A percentile compares a stretch with the other conserved stretches of the same genome.
These are phyloP conservation scores for Tichodroma muraria DNA, from an alignment of 2,113 vertebrate species.

Conservation along the genomic window DNA sequence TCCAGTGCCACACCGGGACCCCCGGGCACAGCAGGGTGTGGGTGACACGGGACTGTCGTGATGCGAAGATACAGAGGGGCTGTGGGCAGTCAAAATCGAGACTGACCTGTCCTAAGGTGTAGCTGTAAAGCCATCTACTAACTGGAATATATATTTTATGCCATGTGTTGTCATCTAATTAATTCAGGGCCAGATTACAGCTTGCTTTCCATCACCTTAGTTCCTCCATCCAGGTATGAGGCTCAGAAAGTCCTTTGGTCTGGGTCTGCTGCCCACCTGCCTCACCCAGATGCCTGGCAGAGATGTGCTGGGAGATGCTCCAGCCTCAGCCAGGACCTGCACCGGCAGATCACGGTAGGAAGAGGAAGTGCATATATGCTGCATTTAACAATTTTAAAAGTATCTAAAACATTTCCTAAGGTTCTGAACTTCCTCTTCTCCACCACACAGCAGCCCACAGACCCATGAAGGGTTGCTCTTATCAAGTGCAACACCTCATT, in stretches of 20 bases:
- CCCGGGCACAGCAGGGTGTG: not conserved
- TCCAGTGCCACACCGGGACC: not conserved
- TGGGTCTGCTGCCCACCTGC: not conserved
- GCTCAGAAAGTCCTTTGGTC: not conserved
- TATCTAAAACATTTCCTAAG: not conserved
- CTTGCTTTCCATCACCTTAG: not conserved
- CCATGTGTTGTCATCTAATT: not conserved
- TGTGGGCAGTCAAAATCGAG: not conserved
- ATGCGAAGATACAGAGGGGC: not conserved
- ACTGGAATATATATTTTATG: not conserved
- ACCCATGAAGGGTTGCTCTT: not conserved
- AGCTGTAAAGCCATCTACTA: not conserved
- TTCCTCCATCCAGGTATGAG: not conserved
- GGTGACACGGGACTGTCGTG: not conserved
- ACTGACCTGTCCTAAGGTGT: not conserved
- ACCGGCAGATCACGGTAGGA: fast-evolving
- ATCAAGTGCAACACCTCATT: conserved; percentile 21
- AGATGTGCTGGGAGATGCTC: not conserved
- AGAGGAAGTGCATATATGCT: not conserved
- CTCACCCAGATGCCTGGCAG: not conserved
- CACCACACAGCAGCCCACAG: conserved; percentile 15
- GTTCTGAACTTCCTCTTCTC: conserved; percentile 8
- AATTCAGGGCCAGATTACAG: not conserved
- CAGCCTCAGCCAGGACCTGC: not conserved
- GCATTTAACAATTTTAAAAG: not conserved